Evolutionary conservation across 2,888 invertebrate species (phyloP), one percentile per base, ranked within the genome.

Genomic region (Myopa testacea): DNA sequence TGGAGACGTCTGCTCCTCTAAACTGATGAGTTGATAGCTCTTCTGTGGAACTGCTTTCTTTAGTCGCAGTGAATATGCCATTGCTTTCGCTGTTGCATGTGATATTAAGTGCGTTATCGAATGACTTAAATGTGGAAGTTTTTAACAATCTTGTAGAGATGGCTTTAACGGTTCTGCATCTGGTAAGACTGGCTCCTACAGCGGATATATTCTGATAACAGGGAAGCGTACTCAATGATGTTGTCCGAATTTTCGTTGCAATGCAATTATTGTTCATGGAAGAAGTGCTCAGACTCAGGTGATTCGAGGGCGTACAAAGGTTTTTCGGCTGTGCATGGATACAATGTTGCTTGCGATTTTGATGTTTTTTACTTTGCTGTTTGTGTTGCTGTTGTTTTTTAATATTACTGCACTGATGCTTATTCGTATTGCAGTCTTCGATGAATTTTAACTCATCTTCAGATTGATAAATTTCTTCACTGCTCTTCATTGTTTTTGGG

Each of bases 171-270:
- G 80, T 81, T 79, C 65, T 80, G 60, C 77, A 73, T 68, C 80
- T 78, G 7, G 80, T 74, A 81, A 73, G 63, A 77, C 68, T 62
- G 80, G 79, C 55, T 79, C 76, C 63, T 58, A 52, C 75, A 68
- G 68, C 55, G 10, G n/a, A 16, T 38, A 86, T 85, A 85, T 86
- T 87, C 84, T 85, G 82, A 83, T 86, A 85, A 84, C 87, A 86
- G 83, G 87, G 83, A 78, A 88, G 85, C 68, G 87, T 85, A 80
- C 88, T 88, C 86, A 88, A 82, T 79, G 88, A 88, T 83, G 87
- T 88, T 85, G 88, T 88, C 82, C 88, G 88, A 77, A 88, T 87
- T 86, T 88, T 88, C 86, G 88, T 87, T 84, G 87, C 87, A 78
- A 88, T 82, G 79, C 87, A 87, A 81, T 88, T 86, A 40, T 26